These are phyloP conservation scores for Leptinotarsa tumamoca DNA, from an alignment of 2,888 invertebrate species.

Conservation along the genomic window DNA sequence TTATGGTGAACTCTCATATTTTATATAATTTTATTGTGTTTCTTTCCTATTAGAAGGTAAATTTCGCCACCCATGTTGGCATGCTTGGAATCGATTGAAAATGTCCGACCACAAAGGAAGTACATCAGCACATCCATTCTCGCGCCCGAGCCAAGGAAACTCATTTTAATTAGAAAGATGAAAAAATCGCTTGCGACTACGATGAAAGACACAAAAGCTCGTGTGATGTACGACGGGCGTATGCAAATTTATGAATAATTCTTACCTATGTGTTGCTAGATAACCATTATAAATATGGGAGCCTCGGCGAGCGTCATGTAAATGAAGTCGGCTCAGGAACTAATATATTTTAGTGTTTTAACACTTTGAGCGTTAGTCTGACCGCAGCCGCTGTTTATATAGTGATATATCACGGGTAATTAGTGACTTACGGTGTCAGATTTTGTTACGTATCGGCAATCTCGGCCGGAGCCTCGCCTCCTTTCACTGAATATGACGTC, in stretches of 20 bases:
- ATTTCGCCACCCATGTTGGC: neutral
- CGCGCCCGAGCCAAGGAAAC: constrained; percentile 61
- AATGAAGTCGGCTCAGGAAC: constrained; percentile 62
- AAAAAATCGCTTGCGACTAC: constrained; percentile 63
- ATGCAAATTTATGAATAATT: constrained; percentile 64
- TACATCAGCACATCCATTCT: constrained; percentile 40
- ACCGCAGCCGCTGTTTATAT: constrained; percentile 64
- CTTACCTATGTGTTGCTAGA: constrained; percentile 63
- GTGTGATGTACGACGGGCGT: constrained; percentile 61
- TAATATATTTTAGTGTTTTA: constrained; percentile 67
- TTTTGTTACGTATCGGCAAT: constrained; percentile 64
- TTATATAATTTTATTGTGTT: neutral
- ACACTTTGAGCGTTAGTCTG: constrained; percentile 64
- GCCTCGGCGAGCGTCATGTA: constrained; percentile 59
- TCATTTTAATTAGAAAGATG: constrained; percentile 66
- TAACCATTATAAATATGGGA: constrained; percentile 64
- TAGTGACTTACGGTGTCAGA: constrained; percentile 64
- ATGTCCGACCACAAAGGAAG: constrained; percentile 45
- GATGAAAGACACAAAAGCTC: constrained; percentile 63
- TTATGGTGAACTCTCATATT: neutral
- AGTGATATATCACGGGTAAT: constrained; percentile 66
- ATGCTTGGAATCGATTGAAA: constrained; percentile 48
- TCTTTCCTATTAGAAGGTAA: neutral
- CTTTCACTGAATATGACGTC: constrained; percentile 60
- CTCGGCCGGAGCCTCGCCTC: constrained; percentile 59